A percentile compares a stretch with the other conserved stretches of the same genome.
Evolutionary conservation across 2,888 invertebrate genomes (phyloP).

Genomic region (Xylota sylvarum): DNA sequence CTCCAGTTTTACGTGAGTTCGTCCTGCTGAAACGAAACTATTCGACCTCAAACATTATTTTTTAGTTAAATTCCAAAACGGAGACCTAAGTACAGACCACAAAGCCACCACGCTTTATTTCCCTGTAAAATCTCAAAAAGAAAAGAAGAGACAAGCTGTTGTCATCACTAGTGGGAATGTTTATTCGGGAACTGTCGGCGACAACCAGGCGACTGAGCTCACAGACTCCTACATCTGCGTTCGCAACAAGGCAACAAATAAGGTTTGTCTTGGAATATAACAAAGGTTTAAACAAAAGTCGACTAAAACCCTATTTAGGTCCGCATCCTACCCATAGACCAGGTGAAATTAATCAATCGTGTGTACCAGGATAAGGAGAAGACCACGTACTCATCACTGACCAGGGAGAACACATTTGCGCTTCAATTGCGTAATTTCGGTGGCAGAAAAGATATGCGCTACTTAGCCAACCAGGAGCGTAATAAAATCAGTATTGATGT

Average conservation of each 20-base stretch:
- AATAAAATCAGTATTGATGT: conserved; percentile 82
- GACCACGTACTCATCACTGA: conserved; percentile 67
- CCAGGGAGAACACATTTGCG: conserved; percentile 78
- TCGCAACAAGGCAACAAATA: conserved; percentile 81
- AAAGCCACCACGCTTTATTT: conserved; percentile 78
- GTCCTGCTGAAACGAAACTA: background rate
- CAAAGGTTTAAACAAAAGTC: background rate
- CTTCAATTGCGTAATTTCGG: conserved; percentile 82
- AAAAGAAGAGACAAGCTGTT: conserved; percentile 77
- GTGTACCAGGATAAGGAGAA: conserved; percentile 79
- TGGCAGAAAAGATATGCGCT: conserved; percentile 81
- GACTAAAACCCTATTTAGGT: conserved; percentile 66
- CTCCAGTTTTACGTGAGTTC: conserved; percentile 81
- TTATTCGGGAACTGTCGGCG: conserved; percentile 79
- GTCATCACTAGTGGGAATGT: conserved; percentile 79
- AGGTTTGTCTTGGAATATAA: conserved; percentile 75
- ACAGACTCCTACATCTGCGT: conserved; percentile 82
- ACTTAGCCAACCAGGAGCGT: conserved; percentile 79
- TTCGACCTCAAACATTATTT: background rate
- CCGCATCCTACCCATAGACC: conserved; percentile 81
- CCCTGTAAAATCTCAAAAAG: conserved; percentile 65
- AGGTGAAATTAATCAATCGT: conserved; percentile 80
- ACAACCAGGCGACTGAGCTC: conserved; percentile 68
- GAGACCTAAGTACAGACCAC: conserved; percentile 78
- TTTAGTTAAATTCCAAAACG: conserved; percentile 83